Base-by-base conservation (phyloP, 37 sponge, comb jelly and placozoan species). In the Amphimedon queenslandica region DNA sequence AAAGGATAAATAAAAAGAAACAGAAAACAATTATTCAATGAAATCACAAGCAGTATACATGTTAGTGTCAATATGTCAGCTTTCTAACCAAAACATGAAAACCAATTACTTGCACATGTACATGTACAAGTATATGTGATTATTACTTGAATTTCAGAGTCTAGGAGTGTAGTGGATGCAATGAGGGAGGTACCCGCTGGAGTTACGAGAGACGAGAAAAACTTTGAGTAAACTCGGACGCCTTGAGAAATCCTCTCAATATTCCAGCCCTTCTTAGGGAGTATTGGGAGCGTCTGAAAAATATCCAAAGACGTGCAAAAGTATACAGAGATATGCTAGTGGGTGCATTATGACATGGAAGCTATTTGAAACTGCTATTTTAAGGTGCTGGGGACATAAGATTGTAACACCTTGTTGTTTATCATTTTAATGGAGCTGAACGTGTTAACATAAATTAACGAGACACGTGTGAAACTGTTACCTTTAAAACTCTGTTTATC, bases 191-290 rank as follows among this genome's bases (percentile, higher is more conserved):
- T n/a, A 6, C 28, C 61, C 5, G 61, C 5, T 25, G 61, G 23
- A n/a, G 21, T 11, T 6, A 25, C 8, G 5, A 72, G 60, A 20
- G 57, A 27, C 1, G 77, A 57, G 56, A 77, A 69, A 2, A 33
- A 38, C 3, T 78, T 57, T 4, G 57, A 16, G 73, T 72, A 84
- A 2, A 84, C 66, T n/a, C 84, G 28, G 8, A 84, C 37, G 1
- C 75, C 60, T 4, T 77, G 57, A 27, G 27, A 1, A 2, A 84
- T 38, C 3, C 32, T 39, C 2, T 30, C 18, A 53, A 84, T 42
- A 8, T 23, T 32, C 84, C 84, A 84, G 24, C 84, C 84, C 39
- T 63, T 65, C 4, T 27, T 30, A 13, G 73, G 78, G 41, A 77
- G 84, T 0, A 84, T 41, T 1, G 78, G 84, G 23, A 84, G 34